A percentile compares a stretch with the other conserved stretches of the same genome.
Evolutionary conservation across 2,888 invertebrate genomes (phyloP).

Genomic region (Rhopalosiphum nymphaeae): DNA sequence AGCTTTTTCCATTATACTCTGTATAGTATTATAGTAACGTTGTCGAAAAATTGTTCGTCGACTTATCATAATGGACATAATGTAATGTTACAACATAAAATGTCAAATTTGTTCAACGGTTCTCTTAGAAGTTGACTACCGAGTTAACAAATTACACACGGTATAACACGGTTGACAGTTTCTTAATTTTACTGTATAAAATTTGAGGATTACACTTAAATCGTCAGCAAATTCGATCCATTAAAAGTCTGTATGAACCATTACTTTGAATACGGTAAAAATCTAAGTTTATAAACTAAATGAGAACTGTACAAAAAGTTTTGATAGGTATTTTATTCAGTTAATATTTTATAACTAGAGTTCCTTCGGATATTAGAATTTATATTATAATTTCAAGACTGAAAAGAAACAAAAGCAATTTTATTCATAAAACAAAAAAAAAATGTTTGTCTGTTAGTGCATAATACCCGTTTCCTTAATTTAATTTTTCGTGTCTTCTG

Average conservation of each 20-base stretch:
- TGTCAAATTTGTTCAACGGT: neutral
- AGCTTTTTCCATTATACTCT: neutral
- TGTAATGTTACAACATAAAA: neutral
- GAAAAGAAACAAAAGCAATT: neutral
- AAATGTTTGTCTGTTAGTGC: neutral
- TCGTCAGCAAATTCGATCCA: neutral
- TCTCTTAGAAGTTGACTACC: neutral
- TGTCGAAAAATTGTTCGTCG: neutral
- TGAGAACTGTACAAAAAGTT: neutral
- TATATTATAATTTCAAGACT: neutral
- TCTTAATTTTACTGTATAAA: neutral
- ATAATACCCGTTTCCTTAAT: neutral
- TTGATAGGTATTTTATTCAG: constrained; percentile 6
- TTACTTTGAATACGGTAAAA: neutral
- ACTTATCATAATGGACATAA: neutral
- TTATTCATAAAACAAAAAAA: neutral
- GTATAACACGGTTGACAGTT: neutral
- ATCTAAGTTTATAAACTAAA: neutral
- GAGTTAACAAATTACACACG: neutral
- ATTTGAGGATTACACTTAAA: neutral
- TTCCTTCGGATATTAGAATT: neutral
- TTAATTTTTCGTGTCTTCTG: neutral
- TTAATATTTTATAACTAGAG: neutral
- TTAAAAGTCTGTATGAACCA: neutral
- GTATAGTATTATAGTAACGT: neutral